Percentiles rank a stretch among this genome's conserved stretches.
phyloP scores from a whole-genome alignment of 2,113 vertebrate species.

The Gracilinanus agilis region DNA sequence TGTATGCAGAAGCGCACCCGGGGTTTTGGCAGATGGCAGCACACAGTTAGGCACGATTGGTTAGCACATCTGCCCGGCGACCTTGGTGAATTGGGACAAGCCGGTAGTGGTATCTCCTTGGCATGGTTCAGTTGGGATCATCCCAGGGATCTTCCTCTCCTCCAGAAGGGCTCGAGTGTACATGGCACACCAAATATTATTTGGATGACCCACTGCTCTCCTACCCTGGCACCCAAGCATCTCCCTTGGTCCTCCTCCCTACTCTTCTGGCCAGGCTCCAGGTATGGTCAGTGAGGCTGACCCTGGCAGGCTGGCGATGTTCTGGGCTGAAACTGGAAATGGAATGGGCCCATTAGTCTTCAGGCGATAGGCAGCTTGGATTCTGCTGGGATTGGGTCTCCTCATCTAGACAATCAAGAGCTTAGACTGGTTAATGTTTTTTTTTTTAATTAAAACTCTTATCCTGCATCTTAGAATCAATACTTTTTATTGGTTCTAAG shows the following conservation, averaged over 20 bases:
- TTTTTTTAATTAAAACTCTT: too few relatives aligned
- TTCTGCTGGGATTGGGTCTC: background rate
- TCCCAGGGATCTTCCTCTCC: background rate
- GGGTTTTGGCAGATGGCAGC: background rate
- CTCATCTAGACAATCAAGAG: background rate
- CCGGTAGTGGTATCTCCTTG: background rate
- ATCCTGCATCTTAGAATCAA: too few relatives aligned
- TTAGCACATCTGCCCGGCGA: background rate
- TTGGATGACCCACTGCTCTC: accelerated
- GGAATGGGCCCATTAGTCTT: background rate
- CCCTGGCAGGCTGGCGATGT: background rate
- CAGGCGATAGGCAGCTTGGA: background rate
- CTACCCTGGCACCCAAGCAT: background rate
- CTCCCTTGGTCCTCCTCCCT: background rate
- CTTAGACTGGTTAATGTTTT: background rate
- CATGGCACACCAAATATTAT: background rate
- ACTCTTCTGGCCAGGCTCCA: background rate
- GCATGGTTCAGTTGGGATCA: background rate
- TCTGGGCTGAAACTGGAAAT: background rate
- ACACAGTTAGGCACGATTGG: background rate
- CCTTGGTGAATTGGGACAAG: constrained; percentile 24
- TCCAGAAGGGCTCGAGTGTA: background rate
- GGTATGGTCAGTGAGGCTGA: background rate
- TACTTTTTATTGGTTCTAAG: too few relatives aligned
- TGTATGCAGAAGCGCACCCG: background rate